These are phyloP conservation scores for Heterocephalus glaber DNA, from an alignment of 2,113 vertebrate species.

Conservation along the genomic window DNA sequence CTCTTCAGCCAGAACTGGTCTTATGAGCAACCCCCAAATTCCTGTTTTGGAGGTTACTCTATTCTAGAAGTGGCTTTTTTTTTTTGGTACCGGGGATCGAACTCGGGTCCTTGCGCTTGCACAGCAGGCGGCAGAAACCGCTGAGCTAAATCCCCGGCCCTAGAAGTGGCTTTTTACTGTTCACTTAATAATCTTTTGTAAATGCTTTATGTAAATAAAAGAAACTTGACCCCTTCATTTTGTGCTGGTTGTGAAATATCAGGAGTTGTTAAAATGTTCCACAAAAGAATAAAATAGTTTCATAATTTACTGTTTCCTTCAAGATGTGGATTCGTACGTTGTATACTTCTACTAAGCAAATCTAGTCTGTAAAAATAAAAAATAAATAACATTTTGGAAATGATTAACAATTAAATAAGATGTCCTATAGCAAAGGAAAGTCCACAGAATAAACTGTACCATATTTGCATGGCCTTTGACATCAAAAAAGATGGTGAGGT, in stretches of 20 bases:
- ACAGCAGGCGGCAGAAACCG: too few relatives aligned
- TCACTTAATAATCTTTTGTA: conserved; percentile 27
- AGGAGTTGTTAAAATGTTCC: not conserved
- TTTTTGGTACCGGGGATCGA: too few relatives aligned
- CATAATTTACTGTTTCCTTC: conserved; percentile 1
- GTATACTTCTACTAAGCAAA: conserved; percentile 6
- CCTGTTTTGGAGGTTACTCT: not conserved
- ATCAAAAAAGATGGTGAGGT: conserved; percentile 96
- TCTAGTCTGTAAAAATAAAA: conserved; percentile 52
- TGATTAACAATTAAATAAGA: not conserved
- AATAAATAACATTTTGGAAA: not conserved
- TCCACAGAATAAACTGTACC: conserved; percentile 83
- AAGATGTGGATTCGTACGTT: conserved; percentile 37
- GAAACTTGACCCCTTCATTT: not conserved
- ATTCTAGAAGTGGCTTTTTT: not conserved
- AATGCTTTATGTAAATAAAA: conserved; percentile 36
- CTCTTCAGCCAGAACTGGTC: not conserved
- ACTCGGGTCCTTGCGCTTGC: too few relatives aligned
- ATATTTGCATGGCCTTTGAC: conserved; percentile 95
- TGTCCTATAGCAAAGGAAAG: not conserved
- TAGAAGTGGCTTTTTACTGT: not conserved
- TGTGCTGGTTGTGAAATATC: not conserved
- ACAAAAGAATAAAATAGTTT: conserved; percentile 28
- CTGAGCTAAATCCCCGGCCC: too few relatives aligned
- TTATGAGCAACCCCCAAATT: not conserved